phyloP scores from a whole-genome alignment of 2,797 vertebrate species.

The Hemitrygon akajei region DNA sequence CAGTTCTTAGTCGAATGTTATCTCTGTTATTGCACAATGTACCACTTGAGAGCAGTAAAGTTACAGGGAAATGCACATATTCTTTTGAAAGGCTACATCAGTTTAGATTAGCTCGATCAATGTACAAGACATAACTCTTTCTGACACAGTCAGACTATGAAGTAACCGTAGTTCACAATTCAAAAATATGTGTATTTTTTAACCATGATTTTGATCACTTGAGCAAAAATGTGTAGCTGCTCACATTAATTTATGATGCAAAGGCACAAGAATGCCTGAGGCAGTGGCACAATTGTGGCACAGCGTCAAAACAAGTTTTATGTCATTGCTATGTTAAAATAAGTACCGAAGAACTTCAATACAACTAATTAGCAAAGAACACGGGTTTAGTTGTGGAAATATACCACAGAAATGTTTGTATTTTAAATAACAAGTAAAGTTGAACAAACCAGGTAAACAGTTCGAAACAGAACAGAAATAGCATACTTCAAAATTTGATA shows the following conservation, averaged over 20 bases:
- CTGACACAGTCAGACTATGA: neutral
- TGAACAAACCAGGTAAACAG: neutral
- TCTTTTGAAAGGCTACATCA: neutral
- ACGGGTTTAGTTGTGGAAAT: neutral
- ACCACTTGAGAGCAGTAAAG: constrained; percentile 33
- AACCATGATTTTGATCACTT: neutral
- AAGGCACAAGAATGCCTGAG: neutral
- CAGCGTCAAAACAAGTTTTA: neutral
- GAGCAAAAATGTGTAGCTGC: neutral
- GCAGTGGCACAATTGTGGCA: neutral
- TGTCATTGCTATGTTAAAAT: neutral
- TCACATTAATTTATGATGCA: neutral
- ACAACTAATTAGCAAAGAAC: constrained; percentile 7
- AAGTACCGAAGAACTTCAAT: neutral
- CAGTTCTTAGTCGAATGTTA: neutral
- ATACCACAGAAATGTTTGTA: neutral
- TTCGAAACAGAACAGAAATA: neutral
- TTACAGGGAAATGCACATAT: constrained; percentile 19
- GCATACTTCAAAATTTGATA: neutral
- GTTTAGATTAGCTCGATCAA: neutral
- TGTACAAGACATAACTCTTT: neutral
- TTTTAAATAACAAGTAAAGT: neutral
- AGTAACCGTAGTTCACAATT: neutral
- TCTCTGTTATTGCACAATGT: neutral
- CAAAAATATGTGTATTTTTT: neutral